Conservation (phyloP, 2,113 vertebrate genomes). For the Pteronura brasiliensis region DNA sequence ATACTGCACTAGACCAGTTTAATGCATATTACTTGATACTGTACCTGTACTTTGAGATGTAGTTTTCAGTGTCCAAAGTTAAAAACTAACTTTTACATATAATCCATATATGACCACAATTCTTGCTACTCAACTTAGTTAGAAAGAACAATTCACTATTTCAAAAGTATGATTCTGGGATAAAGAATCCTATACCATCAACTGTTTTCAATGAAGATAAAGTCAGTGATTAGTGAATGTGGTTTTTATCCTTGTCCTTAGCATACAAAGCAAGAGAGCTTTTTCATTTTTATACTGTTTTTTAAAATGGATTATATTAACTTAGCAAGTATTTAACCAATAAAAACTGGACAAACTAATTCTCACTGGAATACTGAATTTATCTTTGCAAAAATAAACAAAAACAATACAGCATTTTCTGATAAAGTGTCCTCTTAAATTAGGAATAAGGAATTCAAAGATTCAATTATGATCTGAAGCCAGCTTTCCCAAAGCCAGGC, state of each 20-base stretch:
- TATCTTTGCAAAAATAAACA: background rate
- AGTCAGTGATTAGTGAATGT: background rate
- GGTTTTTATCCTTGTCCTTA: background rate
- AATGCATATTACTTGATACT: background rate
- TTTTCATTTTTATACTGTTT: background rate
- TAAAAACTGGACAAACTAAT: background rate
- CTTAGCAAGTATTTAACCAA: background rate
- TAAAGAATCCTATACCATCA: background rate
- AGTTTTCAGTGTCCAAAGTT: background rate
- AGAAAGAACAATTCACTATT: background rate
- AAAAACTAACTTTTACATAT: background rate
- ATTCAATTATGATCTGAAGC: background rate
- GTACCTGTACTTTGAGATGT: background rate
- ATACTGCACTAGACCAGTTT: background rate
- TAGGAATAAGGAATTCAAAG: background rate
- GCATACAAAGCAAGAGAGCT: background rate
- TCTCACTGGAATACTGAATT: background rate
- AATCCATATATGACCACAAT: background rate
- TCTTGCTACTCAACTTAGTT: background rate
- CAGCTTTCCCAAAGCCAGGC: background rate
- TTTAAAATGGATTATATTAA: background rate
- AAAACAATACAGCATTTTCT: background rate
- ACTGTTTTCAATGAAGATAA: background rate
- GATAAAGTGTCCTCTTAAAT: background rate
- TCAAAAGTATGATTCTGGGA: background rate